These are phyloP conservation scores for Coelogynopora nodosa DNA, from an alignment of 2,888 invertebrate species.

Conservation along the genomic window DNA sequence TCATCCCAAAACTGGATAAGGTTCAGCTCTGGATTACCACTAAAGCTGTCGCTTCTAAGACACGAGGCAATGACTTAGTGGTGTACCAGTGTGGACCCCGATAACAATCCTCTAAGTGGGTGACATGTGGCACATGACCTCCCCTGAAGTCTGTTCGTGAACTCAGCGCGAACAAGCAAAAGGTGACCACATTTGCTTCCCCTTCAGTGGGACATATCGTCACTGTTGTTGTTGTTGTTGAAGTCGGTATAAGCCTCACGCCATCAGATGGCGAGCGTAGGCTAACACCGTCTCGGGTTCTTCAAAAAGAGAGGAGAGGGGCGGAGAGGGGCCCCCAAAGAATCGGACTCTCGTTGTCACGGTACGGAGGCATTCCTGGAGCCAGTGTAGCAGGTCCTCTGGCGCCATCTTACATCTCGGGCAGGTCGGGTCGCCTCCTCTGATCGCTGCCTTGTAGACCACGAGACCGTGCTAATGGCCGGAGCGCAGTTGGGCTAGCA, in stretches of 20 bases:
- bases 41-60: too few species aligned
- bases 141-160: too few species aligned
- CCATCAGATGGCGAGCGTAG: conserved; percentile 12
- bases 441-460: neutral
- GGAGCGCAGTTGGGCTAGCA: conserved; percentile 6
- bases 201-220: too few species aligned
- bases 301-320: neutral
- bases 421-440: neutral
- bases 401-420: conserved; percentile 15
- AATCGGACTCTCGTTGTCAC: neutral
- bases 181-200: too few species aligned
- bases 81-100: too few species aligned
- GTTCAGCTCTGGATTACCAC: too few species aligned
- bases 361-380: neutral
- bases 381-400: conserved; percentile 11
- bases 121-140: too few species aligned
- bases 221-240: neutral
- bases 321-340: neutral
- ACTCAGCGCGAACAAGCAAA: too few species aligned
- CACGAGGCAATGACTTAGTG: too few species aligned
- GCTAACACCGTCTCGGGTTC: neutral
- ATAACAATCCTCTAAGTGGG: too few species aligned
- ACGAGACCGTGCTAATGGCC: neutral
- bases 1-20: too few species aligned
- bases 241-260: neutral